These are phyloP conservation scores for Castor canadensis DNA, from an alignment of 2,113 vertebrate species.

Conservation along the genomic window DNA sequence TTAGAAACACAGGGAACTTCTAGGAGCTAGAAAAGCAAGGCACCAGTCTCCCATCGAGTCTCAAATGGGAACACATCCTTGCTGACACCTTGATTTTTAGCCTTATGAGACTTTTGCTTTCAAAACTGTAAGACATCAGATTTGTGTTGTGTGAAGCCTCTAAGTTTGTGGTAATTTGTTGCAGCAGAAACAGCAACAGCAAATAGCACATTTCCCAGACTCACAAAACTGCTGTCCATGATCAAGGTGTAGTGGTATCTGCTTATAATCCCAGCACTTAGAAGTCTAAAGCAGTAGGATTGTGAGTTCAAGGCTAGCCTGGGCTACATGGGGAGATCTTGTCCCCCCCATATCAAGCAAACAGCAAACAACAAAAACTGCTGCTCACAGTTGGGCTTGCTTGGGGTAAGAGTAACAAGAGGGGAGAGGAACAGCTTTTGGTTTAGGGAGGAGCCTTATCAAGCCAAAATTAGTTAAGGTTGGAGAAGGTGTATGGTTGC, in stretches of 20 bases:
- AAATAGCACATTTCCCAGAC: not conserved
- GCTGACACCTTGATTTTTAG: not conserved
- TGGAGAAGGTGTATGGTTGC: not conserved
- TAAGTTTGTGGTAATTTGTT: not conserved
- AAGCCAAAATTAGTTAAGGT: not conserved
- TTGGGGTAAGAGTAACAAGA: not conserved
- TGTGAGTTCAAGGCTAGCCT: not conserved
- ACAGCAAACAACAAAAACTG: not conserved
- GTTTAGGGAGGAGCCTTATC: not conserved
- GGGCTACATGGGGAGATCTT: not conserved
- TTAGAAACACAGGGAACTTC: not conserved
- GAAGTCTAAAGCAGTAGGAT: not conserved
- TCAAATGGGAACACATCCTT: not conserved
- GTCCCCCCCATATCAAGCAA: not conserved
- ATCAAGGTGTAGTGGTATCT: not conserved
- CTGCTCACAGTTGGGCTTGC: not conserved
- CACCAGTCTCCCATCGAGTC: not conserved
- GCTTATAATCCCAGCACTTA: not conserved
- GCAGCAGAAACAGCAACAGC: not conserved
- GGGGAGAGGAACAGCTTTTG: not conserved
- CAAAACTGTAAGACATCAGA: not conserved
- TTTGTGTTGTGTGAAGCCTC: not conserved
- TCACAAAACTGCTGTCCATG: not conserved
- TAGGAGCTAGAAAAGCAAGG: not conserved
- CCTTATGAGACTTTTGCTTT: not conserved